Evolutionary conservation across 2,113 vertebrate genomes (phyloP), one percentile per base, ranked within the genome.

Genomic region (Cepphus grylle): DNA sequence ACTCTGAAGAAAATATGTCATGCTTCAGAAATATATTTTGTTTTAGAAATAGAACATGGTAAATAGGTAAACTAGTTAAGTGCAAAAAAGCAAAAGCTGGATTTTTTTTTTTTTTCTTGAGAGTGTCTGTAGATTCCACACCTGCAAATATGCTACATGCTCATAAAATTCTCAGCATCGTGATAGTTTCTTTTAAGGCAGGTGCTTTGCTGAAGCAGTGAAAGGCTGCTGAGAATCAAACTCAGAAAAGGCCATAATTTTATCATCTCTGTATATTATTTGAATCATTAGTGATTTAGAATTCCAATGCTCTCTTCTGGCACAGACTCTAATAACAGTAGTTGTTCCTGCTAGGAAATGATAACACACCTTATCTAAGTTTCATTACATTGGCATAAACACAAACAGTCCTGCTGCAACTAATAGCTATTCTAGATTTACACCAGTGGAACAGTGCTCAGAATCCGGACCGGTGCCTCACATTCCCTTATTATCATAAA

Each of bases 91-190:
- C 4, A 34, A 90, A 69, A 49, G 4, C 19, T 71, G 26, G 43
- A n/a, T 55, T 52, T 32, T 30, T 52, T 36, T 62, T 79, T 62
- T 62, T 79, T 62, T 73, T 32, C 21, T 36, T 47, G 9, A 43
- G 6, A 16, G 2, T 45, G 6, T 17, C 53, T 30, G 13, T 30
- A 61, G 34, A n/a, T 63, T 58, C 38, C 5, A 8, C 52, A 34
- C 6, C 20, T 38, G 30, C 22, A 47, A 66, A 74, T n/a, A 78
- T 71, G 9, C 5, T 63, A 27, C 11, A n/a, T 0, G 1, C 0
- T 6, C n/a, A 15, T 36, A 61, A 10, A 58, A 81, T 52, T 88
- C 43, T 23, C 53, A 83, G 11, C 14, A 17, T 9, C 81, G 10
- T 53, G 4, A 21, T 5, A 36, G 26, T n/a, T 72, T 84, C 25